Evolutionary conservation across 2,888 invertebrate genomes (phyloP).

Genomic region (Leptinotarsa haldemani): DNA sequence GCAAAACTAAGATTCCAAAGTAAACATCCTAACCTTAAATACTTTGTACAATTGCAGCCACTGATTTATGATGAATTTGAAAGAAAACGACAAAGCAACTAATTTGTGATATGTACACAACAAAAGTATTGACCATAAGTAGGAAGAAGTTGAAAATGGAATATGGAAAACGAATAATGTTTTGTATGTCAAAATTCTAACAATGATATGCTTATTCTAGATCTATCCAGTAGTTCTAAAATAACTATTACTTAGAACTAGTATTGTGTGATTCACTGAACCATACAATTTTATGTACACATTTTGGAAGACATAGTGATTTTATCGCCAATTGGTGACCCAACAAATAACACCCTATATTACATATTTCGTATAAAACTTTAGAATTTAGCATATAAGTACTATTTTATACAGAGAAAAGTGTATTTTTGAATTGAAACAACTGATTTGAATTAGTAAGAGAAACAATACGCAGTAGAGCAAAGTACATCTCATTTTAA

Average conservation of each 20-base stretch:
- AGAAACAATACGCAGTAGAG: no score
- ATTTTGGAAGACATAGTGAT: slow-evolving; percentile 62
- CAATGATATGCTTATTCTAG: slow-evolving; percentile 61
- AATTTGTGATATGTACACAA: slow-evolving; percentile 38
- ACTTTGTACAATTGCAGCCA: slow-evolving; percentile 46
- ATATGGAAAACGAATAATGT: slow-evolving; percentile 33
- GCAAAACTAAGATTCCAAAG: slow-evolving; percentile 45
- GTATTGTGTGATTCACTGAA: slow-evolving; percentile 28
- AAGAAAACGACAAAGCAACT: slow-evolving; percentile 22
- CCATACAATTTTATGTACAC: slow-evolving; percentile 38
- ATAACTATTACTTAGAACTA: slow-evolving; percentile 33
- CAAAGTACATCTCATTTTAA: no score
- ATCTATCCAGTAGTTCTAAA: slow-evolving; percentile 47
- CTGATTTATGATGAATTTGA: slow-evolving; percentile 17
- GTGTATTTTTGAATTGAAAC: not conserved
- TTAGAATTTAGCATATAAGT: slow-evolving; percentile 38
- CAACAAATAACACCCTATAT: slow-evolving; percentile 19
- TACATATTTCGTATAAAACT: slow-evolving; percentile 19
- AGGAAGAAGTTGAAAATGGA: slow-evolving; percentile 61
- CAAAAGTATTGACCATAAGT: slow-evolving; percentile 66
- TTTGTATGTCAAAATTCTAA: slow-evolving; percentile 35
- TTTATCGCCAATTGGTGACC: slow-evolving; percentile 48
- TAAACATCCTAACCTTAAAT: slow-evolving; percentile 49
- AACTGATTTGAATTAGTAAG: no score
- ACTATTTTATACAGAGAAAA: not conserved